A percentile compares a stretch with the other conserved stretches of the same genome.
Conservation (phyloP, 2,888 invertebrate species). For the Ametastegia equiseti region DNA sequence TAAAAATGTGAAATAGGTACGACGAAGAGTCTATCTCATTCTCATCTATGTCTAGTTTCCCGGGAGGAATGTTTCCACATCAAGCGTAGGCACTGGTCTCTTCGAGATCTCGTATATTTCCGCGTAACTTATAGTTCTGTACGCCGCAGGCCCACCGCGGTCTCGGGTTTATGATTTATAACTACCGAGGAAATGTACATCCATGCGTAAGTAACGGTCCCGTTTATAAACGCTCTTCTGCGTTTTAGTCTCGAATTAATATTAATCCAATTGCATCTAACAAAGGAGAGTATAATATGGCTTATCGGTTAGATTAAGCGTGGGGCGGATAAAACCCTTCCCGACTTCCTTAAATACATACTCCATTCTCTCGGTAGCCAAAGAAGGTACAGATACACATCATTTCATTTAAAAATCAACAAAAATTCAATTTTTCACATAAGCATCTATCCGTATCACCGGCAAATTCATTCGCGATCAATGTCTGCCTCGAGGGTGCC, state of each 20-base stretch:
- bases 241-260: slow-evolving; percentile 38
- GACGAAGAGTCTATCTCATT: too few species aligned
- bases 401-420: not conserved
- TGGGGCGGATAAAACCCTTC: not conserved
- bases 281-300: slow-evolving; percentile 41
- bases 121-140: slow-evolving; percentile 20
- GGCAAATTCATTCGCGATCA: not conserved
- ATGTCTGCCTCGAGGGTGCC: slow-evolving; percentile 15
- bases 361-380: not conserved
- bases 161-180: slow-evolving; percentile 36
- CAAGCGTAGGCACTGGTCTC: not conserved
- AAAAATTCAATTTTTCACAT: too few species aligned
- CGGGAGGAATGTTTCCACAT: not conserved
- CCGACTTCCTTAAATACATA: not conserved
- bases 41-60: not conserved
- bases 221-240: not conserved
- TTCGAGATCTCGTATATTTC: slow-evolving; percentile 4
- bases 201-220: slow-evolving; percentile 39
- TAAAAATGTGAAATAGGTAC: too few species aligned
- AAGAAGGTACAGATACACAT: not conserved
- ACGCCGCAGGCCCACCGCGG: not conserved
- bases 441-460: not conserved
- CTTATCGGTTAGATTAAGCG: not conserved
- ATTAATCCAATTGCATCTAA: slow-evolving; percentile 41
- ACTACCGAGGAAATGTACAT: slow-evolving; percentile 29